A percentile compares a stretch with the other conserved stretches of the same genome.
Evolutionary conservation across 2,888 invertebrate genomes (phyloP).

Genomic region (Rapana venosa): DNA sequence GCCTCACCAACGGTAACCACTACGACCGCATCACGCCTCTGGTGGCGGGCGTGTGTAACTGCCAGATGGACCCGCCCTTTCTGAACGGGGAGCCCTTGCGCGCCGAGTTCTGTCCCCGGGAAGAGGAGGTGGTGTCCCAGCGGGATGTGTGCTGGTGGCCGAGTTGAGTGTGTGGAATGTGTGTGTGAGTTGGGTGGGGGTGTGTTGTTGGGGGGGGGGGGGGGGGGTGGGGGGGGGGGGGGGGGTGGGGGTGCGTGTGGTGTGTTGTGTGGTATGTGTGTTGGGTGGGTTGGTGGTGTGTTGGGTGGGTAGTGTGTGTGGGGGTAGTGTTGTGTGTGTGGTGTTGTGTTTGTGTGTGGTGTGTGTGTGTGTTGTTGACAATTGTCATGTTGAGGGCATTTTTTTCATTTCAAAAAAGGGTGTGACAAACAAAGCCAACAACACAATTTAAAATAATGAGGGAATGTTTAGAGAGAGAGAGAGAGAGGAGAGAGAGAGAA

Average conservation of each 20-base stretch:
- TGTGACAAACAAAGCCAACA: no score
- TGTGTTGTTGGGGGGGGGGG: background rate
- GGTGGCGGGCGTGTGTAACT: slow-evolving; percentile 61
- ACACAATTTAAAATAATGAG: no score
- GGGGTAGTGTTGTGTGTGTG: background rate
- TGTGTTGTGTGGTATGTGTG: background rate
- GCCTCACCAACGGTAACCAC: slow-evolving; percentile 72
- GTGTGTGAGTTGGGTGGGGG: background rate
- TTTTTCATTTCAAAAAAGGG: no score
- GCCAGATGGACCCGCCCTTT: slow-evolving; percentile 59
- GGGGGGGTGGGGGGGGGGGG: background rate
- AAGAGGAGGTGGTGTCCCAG: background rate
- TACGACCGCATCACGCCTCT: slow-evolving; percentile 66
- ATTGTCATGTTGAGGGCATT: no score
- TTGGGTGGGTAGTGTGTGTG: background rate
- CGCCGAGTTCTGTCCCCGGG: slow-evolving; percentile 55
- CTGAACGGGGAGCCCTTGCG: slow-evolving; percentile 58
- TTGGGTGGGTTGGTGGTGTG: background rate
- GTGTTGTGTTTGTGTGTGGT: background rate
- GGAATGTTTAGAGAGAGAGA: no score
- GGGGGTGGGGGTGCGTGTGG: background rate
- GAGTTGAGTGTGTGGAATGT: background rate
- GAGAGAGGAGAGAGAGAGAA: no score
- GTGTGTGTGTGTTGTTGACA: slow-evolving; percentile 3
- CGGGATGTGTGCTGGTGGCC: background rate